Conservation (phyloP, 1,140 invertebrate species). For the Apis cerana region DNA sequence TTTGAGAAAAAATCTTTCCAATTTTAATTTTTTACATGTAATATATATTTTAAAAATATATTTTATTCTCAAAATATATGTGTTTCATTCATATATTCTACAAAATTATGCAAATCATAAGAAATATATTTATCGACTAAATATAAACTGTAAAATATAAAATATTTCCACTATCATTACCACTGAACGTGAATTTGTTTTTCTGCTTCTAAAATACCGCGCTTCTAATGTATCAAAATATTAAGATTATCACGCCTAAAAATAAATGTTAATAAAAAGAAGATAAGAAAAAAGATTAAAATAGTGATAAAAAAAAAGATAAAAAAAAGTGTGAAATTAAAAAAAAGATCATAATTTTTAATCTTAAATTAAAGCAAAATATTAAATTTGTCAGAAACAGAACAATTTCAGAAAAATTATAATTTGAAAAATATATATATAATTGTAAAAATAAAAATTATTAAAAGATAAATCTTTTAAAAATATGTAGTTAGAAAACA, state of each 20-base stretch:
- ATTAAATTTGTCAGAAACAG: not conserved
- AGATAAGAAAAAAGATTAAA: not conserved
- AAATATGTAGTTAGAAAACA: not conserved
- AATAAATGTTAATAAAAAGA: not conserved
- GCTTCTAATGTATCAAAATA: not conserved
- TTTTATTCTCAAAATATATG: not conserved
- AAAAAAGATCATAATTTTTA: no score
- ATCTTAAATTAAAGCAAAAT: not conserved
- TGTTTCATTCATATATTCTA: not conserved
- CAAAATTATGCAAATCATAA: not conserved
- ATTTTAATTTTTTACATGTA: no score
- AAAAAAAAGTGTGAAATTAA: not conserved
- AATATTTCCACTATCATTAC: not conserved
- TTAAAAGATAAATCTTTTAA: not conserved
- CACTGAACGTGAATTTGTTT: constrained; percentile 1
- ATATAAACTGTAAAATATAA: constrained; percentile 6
- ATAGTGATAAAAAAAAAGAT: not conserved
- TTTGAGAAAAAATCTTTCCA: no score
- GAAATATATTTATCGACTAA: constrained; percentile 17
- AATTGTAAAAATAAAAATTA: not conserved
- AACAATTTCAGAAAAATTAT: not conserved
- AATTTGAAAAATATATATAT: not conserved
- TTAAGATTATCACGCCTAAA: not conserved
- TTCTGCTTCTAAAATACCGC: not conserved
- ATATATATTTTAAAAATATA: not conserved